Evolutionary conservation across 2,888 invertebrate genomes (phyloP).

Genomic region (Tiliacea aurago): DNA sequence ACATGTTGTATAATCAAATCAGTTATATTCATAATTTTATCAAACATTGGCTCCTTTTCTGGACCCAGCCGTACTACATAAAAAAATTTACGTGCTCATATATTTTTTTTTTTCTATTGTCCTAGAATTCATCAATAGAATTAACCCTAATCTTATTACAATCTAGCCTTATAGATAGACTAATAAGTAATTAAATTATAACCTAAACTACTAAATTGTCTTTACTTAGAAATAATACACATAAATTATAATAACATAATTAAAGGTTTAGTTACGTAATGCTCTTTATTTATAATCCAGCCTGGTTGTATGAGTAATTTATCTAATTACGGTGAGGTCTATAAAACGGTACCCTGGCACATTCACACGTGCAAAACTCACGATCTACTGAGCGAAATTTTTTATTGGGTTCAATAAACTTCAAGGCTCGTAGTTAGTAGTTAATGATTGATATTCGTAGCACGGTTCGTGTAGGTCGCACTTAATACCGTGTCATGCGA

Average conservation of each 20-base stretch:
- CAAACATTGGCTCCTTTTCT: conserved; percentile 4
- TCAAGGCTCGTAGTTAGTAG: conserved; percentile 13
- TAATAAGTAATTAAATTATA: too few relatives aligned
- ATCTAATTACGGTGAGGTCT: conserved; percentile 8
- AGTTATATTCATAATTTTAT: background rate
- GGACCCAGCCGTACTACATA: background rate
- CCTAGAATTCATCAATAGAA: too few relatives aligned
- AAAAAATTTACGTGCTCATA: too few relatives aligned
- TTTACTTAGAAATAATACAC: too few relatives aligned
- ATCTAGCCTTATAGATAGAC: too few relatives aligned
- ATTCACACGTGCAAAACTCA: conserved; percentile 43
- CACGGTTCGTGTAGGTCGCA: conserved; percentile 25
- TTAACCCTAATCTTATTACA: too few relatives aligned
- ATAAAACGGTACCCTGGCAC: conserved; percentile 37
- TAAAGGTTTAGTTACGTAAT: background rate
- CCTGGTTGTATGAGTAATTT: background rate
- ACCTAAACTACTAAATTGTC: too few relatives aligned
- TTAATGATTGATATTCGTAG: conserved; percentile 47
- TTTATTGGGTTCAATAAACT: conserved; percentile 61
- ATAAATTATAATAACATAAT: too few relatives aligned
- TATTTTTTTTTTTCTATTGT: too few relatives aligned
- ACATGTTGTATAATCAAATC: too few relatives aligned
- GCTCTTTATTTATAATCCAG: background rate
- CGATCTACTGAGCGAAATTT: conserved; percentile 40
- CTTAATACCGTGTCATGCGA: conserved; percentile 25